A percentile compares a stretch with the other conserved stretches of the same genome.
These are phyloP conservation scores for Colletes gigas DNA, from an alignment of 1,140 invertebrate species.

Conservation along the genomic window DNA sequence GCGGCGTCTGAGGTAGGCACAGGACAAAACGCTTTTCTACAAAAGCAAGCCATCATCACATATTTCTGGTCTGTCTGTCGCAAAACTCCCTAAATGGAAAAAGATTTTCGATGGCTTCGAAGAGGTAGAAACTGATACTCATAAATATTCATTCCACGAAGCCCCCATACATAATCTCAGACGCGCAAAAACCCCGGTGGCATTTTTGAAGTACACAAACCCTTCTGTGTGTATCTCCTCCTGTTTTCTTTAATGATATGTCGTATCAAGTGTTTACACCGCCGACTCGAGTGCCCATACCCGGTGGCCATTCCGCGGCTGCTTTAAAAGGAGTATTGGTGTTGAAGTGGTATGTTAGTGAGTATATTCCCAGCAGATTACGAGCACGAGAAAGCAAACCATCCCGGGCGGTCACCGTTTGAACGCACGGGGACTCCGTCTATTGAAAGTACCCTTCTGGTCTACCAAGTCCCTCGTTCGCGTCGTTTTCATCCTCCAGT, in stretches of 20 bases:
- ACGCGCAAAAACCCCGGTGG: not conserved
- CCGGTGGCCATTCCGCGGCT: not conserved
- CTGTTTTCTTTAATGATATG: conserved; percentile 33
- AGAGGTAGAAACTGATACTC: too few species aligned
- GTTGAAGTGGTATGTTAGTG: conserved; percentile 34
- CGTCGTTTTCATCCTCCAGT: not conserved
- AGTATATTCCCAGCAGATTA: conserved; percentile 23
- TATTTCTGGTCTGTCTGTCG: too few species aligned
- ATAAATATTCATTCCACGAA: too few species aligned
- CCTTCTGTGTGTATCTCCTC: not conserved
- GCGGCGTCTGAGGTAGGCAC: too few species aligned
- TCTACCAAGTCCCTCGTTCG: not conserved
- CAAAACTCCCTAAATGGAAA: too few species aligned
- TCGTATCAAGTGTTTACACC: conserved; percentile 16
- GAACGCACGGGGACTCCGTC: not conserved
- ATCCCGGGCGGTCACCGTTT: not conserved
- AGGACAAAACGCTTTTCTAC: too few species aligned
- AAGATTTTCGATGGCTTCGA: too few species aligned
- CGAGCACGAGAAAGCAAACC: conserved; percentile 2
- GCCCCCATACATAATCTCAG: not conserved
- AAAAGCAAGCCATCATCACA: too few species aligned
- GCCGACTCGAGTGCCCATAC: not conserved
- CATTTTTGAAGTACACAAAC: conserved; percentile 22
- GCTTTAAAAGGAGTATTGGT: conserved; percentile 34
- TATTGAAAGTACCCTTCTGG: not conserved